Percentiles rank a stretch among this genome's conserved stretches.
phyloP scores from a whole-genome alignment of 2,888 invertebrate species.

The Willowsia nigromaculata region DNA sequence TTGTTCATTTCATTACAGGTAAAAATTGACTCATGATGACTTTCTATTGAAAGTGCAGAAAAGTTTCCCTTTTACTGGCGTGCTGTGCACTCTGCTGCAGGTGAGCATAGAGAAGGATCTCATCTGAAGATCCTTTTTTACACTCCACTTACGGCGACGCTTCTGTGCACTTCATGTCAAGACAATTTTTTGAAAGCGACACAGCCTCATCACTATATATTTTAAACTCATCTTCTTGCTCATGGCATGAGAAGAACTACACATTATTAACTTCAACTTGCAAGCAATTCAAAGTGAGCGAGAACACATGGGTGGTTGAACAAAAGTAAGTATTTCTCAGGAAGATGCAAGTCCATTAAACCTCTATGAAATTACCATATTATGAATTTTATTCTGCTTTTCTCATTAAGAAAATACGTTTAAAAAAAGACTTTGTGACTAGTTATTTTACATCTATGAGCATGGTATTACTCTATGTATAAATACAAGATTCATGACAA shows the following conservation, averaged over 20 bases:
- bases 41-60: conserved; percentile 36
- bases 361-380: not conserved
- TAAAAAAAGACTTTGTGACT: no score
- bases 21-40: conserved; percentile 33
- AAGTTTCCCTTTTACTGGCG: conserved; percentile 53
- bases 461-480: no score
- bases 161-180: conserved; percentile 29
- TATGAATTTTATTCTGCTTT: not conserved
- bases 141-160: conserved; percentile 59
- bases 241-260: no score
- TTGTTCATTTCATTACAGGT: conserved; percentile 17
- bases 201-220: not conserved
- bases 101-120: conserved; percentile 14
- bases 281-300: not conserved
- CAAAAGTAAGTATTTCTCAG: not conserved
- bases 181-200: conserved; percentile 21
- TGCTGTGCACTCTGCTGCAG: not conserved
- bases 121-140: conserved; percentile 48
- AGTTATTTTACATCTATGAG: no score
- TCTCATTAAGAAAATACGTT: no score
- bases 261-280: no score
- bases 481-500: not conserved
- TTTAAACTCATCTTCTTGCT: no score
- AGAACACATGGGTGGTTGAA: not conserved
- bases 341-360: not conserved